Base-by-base conservation (phyloP, 2,113 vertebrate genomes). In the Heterochromis multidens region DNA sequence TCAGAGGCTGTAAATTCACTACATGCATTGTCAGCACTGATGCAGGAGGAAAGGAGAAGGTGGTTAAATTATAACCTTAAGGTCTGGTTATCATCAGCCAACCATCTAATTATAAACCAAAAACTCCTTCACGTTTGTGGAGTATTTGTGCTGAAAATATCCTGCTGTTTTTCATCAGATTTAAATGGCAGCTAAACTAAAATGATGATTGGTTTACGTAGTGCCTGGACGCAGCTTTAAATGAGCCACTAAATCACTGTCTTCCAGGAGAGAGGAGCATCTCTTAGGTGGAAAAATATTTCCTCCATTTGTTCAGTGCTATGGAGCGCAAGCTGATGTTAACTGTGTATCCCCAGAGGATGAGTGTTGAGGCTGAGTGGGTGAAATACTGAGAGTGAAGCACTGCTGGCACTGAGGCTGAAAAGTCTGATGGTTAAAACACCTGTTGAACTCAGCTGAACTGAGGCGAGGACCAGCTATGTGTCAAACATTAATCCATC, bases 381-480 rank as follows among this genome's bases (percentile, higher is more conserved):
- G 29, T 77, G 82, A 63, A 74, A 56, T 23, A 11, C 31, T 37
- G 62, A 31, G 59, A 81, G 13, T 19, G 29, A 67, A 21, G 49
- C 56, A n/a, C 46, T 23, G 70, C 49, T 76, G 63, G 70, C 62
- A 54, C 58, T 31, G 16, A 60, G 86, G 33, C 61, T 25, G 35
- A 59, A 60, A 54, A 2, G 78, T 77, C 91, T 91, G 89, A 93
- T 91, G 81, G 67, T 29, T 77, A 86, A 91, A 92, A 83, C 87
- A 91, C 87, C 90, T 92, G 90, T 46, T 67, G 81, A 84, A 80
- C 83, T 77, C 23, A 49, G 27, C 70, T 83, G 70, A 80, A 77
- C 81, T 77, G 59, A 82, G 65, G 54, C 19, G 27, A 83, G 84
- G 21, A 35, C 81, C 86, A 87, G 84, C 70, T 90, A 88, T 35